A percentile compares a stretch with the other conserved stretches of the same genome.
Conservation (phyloP, 2,888 invertebrate genomes). For the Ceramica pisi region DNA sequence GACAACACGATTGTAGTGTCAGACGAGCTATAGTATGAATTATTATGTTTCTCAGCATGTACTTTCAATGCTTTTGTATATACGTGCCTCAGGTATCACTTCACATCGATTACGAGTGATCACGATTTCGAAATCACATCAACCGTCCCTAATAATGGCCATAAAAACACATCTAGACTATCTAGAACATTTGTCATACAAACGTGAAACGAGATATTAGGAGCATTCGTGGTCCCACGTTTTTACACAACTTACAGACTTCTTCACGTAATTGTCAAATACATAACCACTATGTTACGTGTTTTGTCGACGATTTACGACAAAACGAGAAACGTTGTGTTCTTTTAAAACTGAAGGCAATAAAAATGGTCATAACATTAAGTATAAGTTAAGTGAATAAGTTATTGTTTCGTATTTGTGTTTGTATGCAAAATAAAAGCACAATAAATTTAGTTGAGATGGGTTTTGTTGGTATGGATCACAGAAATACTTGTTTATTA, state of each 20-base stretch:
- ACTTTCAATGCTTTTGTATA: conserved; percentile 35
- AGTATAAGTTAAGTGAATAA: conserved; percentile 13
- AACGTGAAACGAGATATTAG: conserved; percentile 40
- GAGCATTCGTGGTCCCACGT: conserved; percentile 42
- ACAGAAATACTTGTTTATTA: too few species aligned
- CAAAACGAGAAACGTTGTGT: conserved; percentile 18
- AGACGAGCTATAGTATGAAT: not conserved
- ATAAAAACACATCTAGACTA: conserved; percentile 31
- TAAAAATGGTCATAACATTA: conserved; percentile 22
- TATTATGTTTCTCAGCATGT: conserved; percentile 12
- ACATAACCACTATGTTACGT: conserved; percentile 57
- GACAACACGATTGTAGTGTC: not conserved
- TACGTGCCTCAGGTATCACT: conserved; percentile 32
- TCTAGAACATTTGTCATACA: conserved; percentile 41
- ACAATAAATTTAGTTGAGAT: too few species aligned
- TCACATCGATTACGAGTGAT: conserved; percentile 26
- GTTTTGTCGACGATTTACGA: conserved; percentile 27
- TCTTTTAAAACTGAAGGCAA: conserved; percentile 23
- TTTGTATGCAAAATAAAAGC: not conserved
- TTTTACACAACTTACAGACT: conserved; percentile 43
- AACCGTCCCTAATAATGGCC: conserved; percentile 19
- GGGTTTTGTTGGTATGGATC: too few species aligned
- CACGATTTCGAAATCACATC: conserved; percentile 26
- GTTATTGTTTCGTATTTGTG: conserved; percentile 25
- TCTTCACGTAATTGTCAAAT: conserved; percentile 57